Conservation (phyloP, 37 sponge, comb jelly and placozoan genomes). For the Oscarella lobularis region DNA sequence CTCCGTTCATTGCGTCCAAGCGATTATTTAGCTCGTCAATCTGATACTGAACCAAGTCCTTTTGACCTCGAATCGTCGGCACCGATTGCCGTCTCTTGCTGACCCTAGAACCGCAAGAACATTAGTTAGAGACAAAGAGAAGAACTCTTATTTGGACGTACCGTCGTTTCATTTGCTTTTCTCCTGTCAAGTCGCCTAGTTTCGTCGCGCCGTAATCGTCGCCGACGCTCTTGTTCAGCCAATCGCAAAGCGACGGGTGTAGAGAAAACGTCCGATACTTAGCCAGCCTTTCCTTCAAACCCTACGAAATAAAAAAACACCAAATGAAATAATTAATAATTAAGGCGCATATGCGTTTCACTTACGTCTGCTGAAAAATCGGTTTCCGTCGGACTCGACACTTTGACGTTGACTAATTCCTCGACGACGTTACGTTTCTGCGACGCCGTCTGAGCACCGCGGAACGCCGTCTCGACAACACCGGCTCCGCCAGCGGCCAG, state of each 20-base stretch:
- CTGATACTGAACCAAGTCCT: neutral
- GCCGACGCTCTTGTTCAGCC: neutral
- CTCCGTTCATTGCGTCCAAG: neutral
- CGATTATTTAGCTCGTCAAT: neutral
- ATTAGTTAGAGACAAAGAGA: too few relatives aligned
- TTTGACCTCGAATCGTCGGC: neutral
- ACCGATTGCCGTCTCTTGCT: too few relatives aligned
- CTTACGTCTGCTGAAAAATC: conserved; percentile 14
- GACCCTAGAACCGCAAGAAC: too few relatives aligned
- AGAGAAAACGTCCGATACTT: neutral
- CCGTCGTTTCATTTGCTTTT: too few relatives aligned
- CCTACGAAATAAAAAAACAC: neutral
- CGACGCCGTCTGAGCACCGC: neutral
- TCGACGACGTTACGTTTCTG: conserved; percentile 10
- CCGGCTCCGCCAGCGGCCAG: neutral
- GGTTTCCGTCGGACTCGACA: conserved; percentile 5
- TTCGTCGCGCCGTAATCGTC: neutral
- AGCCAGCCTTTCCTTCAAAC: neutral
- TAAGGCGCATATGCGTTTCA: neutral
- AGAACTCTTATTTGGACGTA: too few relatives aligned
- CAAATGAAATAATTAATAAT: neutral
- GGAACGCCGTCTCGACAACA: conserved; percentile 8
- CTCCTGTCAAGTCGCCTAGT: neutral
- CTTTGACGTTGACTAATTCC: conserved; percentile 14
- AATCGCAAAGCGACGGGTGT: neutral